Percentiles rank a stretch among this genome's conserved stretches.
These are phyloP conservation scores for Orthosia cruda DNA, from an alignment of 2,888 invertebrate genomes.

Conservation along the genomic window DNA sequence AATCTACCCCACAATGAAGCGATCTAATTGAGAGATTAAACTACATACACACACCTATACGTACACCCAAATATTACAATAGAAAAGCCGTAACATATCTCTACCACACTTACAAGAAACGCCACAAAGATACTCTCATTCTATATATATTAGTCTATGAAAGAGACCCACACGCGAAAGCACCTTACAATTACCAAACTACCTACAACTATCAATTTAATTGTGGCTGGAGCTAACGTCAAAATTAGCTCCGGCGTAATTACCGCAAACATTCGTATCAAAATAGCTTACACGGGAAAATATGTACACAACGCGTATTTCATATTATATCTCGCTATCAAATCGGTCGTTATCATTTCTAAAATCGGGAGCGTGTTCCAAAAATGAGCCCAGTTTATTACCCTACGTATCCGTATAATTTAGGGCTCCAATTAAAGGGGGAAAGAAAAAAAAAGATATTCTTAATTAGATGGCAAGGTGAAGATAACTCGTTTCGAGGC, in stretches of 20 bases:
- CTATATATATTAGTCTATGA: too few species aligned
- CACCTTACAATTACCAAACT: slow-evolving; percentile 55
- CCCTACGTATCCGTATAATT: slow-evolving; percentile 74
- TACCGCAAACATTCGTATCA: slow-evolving; percentile 43
- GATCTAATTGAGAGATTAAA: slow-evolving; percentile 74
- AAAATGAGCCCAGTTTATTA: slow-evolving; percentile 68
- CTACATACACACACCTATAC: slow-evolving; percentile 13
- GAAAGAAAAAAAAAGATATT: slow-evolving; percentile 78
- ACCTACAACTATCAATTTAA: slow-evolving; percentile 48
- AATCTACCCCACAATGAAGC: slow-evolving; percentile 74
- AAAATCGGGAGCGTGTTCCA: slow-evolving; percentile 62
- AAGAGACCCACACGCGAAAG: slow-evolving; percentile 56
- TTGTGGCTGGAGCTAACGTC: slow-evolving; percentile 37
- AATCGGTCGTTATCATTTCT: slow-evolving; percentile 56
- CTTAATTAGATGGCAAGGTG: slow-evolving; percentile 88
- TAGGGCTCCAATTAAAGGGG: slow-evolving; percentile 75
- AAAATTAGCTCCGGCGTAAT: slow-evolving; percentile 47
- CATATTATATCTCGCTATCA: slow-evolving; percentile 56
- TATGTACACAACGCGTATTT: slow-evolving; percentile 56
- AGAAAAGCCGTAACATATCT: slow-evolving; percentile 7
- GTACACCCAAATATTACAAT: slow-evolving; percentile 12
- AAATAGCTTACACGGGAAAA: slow-evolving; percentile 50
- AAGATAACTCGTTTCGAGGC: slow-evolving; percentile 88
- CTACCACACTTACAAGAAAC: slow-evolving; percentile 23
- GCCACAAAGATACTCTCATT: slow-evolving; percentile 22